Conservation (phyloP, 1,140 invertebrate species). For the Trachelipus rathkii region DNA sequence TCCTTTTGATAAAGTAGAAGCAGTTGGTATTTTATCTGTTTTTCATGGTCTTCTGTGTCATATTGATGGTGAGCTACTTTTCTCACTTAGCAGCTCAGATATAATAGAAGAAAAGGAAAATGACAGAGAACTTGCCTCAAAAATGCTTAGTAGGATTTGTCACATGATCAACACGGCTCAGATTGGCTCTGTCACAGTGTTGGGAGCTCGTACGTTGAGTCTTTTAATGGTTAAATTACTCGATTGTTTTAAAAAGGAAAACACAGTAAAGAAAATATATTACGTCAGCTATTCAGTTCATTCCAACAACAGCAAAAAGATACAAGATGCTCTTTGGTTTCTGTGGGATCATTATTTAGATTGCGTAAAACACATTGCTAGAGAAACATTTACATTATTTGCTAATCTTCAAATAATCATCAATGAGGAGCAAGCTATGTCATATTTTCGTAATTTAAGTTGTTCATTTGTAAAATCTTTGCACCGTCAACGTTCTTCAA, state of each 20-base stretch:
- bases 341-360: slow-evolving; percentile 28
- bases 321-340: slow-evolving; percentile 18
- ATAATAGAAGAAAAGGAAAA: no score
- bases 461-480: neutral
- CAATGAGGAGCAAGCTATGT: neutral
- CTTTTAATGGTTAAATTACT: neutral
- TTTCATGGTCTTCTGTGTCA: neutral
- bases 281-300: neutral
- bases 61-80: neutral
- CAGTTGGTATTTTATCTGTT: neutral
- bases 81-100: neutral
- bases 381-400: slow-evolving; percentile 14
- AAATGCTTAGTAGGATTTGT: neutral
- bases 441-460: neutral
- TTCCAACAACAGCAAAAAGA: slow-evolving; percentile 4
- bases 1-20: neutral
- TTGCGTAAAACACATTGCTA: slow-evolving; percentile 28
- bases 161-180: neutral
- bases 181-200: neutral
- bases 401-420: neutral
- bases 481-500: neutral
- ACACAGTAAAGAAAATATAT: neutral
- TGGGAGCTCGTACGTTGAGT: neutral
- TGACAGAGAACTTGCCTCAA: neutral
- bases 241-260: neutral